Evolutionary conservation across 2,888 invertebrate species (phyloP).

Genomic region (Drosophila meridiana): DNA sequence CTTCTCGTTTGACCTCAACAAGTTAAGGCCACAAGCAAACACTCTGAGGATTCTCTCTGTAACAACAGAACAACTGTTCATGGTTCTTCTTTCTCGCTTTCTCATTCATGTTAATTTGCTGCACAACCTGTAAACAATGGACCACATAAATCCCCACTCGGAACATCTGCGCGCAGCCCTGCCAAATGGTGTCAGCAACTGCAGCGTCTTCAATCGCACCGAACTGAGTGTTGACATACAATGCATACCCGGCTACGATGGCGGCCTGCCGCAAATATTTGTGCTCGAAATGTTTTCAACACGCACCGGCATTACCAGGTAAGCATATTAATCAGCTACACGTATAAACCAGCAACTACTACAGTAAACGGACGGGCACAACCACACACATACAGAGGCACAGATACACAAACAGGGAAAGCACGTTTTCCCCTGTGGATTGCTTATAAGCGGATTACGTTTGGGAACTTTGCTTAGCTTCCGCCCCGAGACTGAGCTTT

Average conservation of each 20-base stretch:
- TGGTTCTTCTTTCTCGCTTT: slow-evolving; percentile 6
- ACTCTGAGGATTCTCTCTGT: background rate
- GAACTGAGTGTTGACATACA: slow-evolving; percentile 92
- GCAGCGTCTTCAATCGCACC: slow-evolving; percentile 93
- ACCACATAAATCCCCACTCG: slow-evolving; percentile 33
- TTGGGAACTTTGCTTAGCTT: slow-evolving; percentile 22
- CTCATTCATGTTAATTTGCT: slow-evolving; percentile 61
- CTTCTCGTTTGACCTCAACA: slow-evolving; percentile 2
- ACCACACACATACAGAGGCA: background rate
- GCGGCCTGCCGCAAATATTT: slow-evolving; percentile 94
- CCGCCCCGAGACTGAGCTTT: slow-evolving; percentile 18
- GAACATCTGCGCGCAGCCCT: slow-evolving; percentile 87
- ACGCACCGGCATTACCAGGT: slow-evolving; percentile 85
- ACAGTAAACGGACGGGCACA: slow-evolving; percentile 9
- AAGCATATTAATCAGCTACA: slow-evolving; percentile 80
- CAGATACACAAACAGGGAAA: background rate
- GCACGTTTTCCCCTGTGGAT: slow-evolving; percentile 1
- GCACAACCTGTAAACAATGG: slow-evolving; percentile 47
- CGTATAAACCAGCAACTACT: slow-evolving; percentile 37
- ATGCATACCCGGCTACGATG: slow-evolving; percentile 94
- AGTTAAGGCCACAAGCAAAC: slow-evolving; percentile 14
- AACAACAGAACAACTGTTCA: slow-evolving; percentile 32
- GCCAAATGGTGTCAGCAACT: slow-evolving; percentile 94
- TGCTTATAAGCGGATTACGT: slow-evolving; percentile 65
- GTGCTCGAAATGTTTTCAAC: slow-evolving; percentile 90